Base-by-base conservation (phyloP, 2,888 invertebrate genomes). In the Chydorus sphaericus region DNA sequence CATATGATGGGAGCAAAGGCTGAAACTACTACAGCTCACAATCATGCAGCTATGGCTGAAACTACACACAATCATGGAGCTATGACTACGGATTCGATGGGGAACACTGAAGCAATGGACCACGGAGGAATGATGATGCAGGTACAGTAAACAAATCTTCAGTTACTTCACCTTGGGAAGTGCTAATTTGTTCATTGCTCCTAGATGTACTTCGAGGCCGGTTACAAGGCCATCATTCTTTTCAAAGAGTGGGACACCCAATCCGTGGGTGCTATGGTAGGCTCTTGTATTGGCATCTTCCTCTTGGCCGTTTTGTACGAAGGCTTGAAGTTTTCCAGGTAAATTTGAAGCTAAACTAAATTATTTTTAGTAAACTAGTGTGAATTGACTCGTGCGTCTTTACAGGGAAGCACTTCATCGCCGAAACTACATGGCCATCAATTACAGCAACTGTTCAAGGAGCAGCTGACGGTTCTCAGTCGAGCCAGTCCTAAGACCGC, bases 241-340 rank as follows among this genome's bases (percentile, higher is more conserved):
- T 91, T 91, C 68, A 78, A 84, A 56, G 79, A 79, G 70, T 91
- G 91, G 91, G 78, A 78, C 64, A 82, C 85, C 56, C 75, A 77
- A 33, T 80, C 83, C 20, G 68, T 80, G 56, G 81, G 82, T 48
- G 86, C 86, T 58, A 78, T 97, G 63, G 71, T 94, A 58, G 86
- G 85, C 44, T 93, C 96, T 4, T 91, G 93, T 77, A 72, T 94
- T 61, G 86, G 85, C 48, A 88, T 97, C 65, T 88, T 94, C 68
- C 74, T 92, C 60, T 79, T 96, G 79, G 93, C 93, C 6, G 79
- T 92, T 54, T 73, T 93, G 28, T 97, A 97, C 70, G 97, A 98
- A 75, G 94, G 92, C 0, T 77, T 98, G 3, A 97, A 96, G 73
- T 92, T 89, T 73, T 83, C 80, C 62, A 75, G 83, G 70, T 61